A percentile compares a stretch with the other conserved stretches of the same genome.
phyloP scores from a whole-genome alignment of 2,113 vertebrate genomes.

The Sinosuthora webbiana region DNA sequence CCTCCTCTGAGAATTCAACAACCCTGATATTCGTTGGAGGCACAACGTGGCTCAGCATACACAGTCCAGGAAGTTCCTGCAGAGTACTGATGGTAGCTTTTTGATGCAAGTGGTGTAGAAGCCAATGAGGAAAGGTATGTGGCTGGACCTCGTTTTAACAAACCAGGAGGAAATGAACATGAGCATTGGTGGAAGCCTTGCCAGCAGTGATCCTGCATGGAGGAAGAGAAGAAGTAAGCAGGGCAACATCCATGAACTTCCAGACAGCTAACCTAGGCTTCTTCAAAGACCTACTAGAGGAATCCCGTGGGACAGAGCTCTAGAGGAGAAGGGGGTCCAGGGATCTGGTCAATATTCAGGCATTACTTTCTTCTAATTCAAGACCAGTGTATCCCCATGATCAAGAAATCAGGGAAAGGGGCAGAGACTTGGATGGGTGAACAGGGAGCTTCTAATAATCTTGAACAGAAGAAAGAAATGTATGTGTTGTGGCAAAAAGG shows the following conservation, averaged over 20 bases:
- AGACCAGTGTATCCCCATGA: not conserved
- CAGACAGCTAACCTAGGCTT: not conserved
- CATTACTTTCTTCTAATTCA: not conserved
- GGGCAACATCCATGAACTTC: too few species aligned
- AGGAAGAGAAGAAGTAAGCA: not conserved
- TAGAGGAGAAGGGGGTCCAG: not conserved
- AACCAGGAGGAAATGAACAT: not conserved
- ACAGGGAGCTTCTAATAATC: not conserved
- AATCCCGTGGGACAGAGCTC: not conserved
- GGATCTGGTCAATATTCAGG: not conserved
- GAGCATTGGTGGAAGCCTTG: not conserved
- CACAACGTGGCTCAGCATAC: accelerated
- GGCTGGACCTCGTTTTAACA: not conserved
- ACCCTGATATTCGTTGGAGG: not conserved
- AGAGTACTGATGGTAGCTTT: not conserved
- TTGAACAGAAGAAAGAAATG: not conserved
- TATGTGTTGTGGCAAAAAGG: not conserved
- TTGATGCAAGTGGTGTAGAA: not conserved
- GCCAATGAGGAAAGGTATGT: not conserved
- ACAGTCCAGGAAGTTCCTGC: not conserved
- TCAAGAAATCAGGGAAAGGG: not conserved
- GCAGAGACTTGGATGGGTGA: not conserved
- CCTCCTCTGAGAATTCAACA: not conserved
- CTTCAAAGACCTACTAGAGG: not conserved
- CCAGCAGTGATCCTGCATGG: not conserved